These are phyloP conservation scores for Ceratosolen fusciceps DNA, from an alignment of 1,140 invertebrate genomes.

Conservation along the genomic window DNA sequence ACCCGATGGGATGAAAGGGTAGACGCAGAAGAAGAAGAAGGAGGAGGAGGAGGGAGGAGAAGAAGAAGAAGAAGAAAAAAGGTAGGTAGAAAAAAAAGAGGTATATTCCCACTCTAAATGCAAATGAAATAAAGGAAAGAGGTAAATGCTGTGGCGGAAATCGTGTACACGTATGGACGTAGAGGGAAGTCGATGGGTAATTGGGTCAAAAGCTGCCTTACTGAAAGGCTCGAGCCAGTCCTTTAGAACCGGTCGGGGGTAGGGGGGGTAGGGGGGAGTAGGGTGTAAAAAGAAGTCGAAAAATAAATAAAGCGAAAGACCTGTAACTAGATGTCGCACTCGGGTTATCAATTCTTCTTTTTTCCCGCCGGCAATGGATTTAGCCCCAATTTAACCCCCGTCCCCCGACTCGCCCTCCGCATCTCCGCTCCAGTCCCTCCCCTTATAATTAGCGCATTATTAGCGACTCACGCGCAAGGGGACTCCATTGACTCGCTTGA, in stretches of 20 bases:
- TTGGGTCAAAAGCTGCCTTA: slow-evolving; percentile 38
- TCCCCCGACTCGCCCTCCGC: not conserved
- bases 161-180: not conserved
- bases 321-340: slow-evolving; percentile 13
- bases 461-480: no score
- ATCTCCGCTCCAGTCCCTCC: not conserved
- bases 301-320: slow-evolving; percentile 19
- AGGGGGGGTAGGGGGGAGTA: no score
- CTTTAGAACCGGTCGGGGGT: no score
- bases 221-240: not conserved
- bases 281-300: slow-evolving; percentile 20
- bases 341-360: slow-evolving; percentile 4
- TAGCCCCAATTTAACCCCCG: not conserved
- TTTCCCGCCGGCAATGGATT: not conserved
- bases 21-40: no score
- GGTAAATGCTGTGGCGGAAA: not conserved
- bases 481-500: no score
- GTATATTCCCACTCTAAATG: slow-evolving; percentile 35
- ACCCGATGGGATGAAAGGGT: not conserved
- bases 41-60: no score
- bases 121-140: slow-evolving; percentile 20
- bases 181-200: slow-evolving; percentile 5
- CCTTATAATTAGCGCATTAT: not conserved
- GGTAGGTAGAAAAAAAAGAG: no score
- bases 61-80: no score